These are phyloP conservation scores for Sitta europaea DNA, from an alignment of 2,113 vertebrate genomes.

Conservation along the genomic window DNA sequence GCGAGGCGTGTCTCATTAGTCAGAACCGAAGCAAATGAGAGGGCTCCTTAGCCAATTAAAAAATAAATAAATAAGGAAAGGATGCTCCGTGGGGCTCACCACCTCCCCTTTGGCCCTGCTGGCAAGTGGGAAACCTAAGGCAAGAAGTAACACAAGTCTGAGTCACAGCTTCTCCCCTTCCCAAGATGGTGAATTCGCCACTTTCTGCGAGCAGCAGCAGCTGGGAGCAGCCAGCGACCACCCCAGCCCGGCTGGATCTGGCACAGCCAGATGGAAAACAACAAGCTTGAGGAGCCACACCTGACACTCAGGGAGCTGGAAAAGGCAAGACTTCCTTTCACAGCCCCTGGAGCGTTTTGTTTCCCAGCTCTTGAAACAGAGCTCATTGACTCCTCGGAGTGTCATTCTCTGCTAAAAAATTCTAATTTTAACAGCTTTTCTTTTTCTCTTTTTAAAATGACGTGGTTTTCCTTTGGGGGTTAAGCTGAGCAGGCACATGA, in stretches of 20 bases:
- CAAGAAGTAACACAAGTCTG: background rate
- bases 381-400: background rate
- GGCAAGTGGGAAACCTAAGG: accelerated
- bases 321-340: background rate
- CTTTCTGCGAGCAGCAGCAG: background rate
- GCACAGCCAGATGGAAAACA: background rate
- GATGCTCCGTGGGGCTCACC: background rate
- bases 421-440: conserved; percentile 22
- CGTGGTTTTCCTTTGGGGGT: background rate
- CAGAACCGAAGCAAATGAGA: background rate
- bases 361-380: conserved; percentile 4
- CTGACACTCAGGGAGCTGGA: background rate
- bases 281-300: background rate
- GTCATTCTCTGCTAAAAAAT: background rate
- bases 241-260: background rate
- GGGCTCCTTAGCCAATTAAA: conserved; percentile 9
- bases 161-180: background rate
- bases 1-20: background rate
- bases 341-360: background rate
- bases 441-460: background rate
- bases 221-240: background rate
- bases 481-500: background rate
- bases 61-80: background rate
- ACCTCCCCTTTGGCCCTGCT: accelerated
- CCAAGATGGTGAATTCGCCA: background rate